These are phyloP conservation scores for Orestias chungarensis DNA, from an alignment of 2,797 vertebrate species.

Conservation along the genomic window DNA sequence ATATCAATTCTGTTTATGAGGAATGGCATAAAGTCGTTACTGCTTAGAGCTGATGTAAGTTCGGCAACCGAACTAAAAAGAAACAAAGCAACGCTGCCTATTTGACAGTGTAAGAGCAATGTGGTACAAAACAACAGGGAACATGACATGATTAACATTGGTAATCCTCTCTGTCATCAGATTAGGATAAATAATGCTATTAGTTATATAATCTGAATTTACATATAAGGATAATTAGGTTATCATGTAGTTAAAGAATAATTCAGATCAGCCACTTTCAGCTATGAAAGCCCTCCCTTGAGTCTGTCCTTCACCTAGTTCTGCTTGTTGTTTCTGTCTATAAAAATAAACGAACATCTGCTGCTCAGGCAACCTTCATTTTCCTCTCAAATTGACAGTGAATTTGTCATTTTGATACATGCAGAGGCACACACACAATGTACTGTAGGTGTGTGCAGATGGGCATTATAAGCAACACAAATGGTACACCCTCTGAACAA, in stretches of 20 bases:
- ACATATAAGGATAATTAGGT: constrained; percentile 67
- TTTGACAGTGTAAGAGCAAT: constrained; percentile 15
- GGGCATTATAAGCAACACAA: constrained; percentile 4
- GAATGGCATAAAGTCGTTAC: no score
- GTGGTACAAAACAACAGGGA: constrained; percentile 21
- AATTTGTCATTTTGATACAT: constrained; percentile 18
- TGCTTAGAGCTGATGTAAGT: no score
- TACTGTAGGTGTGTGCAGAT: constrained; percentile 9
- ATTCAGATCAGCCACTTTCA: constrained; percentile 39
- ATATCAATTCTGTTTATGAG: no score
- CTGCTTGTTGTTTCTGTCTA: constrained; percentile 26
- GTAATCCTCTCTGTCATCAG: constrained; percentile 47
- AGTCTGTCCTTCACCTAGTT: constrained; percentile 59
- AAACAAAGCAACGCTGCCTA: no score
- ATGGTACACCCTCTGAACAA: constrained; percentile 38
- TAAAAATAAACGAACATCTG: constrained; percentile 17
- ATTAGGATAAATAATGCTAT: constrained; percentile 61
- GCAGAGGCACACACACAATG: constrained; percentile 3
- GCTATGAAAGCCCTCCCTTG: constrained; percentile 49
- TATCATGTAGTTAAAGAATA: constrained; percentile 70
- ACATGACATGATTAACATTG: constrained; percentile 45
- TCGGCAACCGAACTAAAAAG: no score
- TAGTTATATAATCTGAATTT: constrained; percentile 58
- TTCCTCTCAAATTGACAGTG: constrained; percentile 16
- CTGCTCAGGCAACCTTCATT: constrained; percentile 33